Conservation (phyloP, 2,113 vertebrate genomes). For the Seriola aureovittata region DNA sequence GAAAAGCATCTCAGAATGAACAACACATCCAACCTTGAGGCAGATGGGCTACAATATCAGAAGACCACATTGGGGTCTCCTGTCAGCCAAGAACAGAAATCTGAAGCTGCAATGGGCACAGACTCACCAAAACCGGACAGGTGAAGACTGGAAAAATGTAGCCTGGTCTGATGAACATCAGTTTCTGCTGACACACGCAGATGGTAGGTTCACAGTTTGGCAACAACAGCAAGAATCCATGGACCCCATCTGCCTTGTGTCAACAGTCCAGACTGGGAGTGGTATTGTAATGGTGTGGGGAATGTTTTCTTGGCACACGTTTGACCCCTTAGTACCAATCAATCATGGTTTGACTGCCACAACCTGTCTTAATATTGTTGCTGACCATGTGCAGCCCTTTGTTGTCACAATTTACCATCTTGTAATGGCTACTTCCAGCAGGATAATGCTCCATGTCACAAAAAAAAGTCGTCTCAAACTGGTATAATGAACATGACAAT, state of each 20-base stretch:
- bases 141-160: no score
- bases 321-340: neutral
- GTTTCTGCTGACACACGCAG: neutral
- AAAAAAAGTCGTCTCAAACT: neutral
- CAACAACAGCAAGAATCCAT: neutral
- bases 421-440: neutral
- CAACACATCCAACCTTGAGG: no score
- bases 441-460: neutral
- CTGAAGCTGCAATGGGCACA: no score
- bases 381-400: neutral
- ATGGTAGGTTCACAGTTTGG: neutral
- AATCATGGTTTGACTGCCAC: neutral
- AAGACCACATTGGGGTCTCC: no score
- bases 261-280: neutral
- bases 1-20: no score
- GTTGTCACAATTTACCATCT: conserved; percentile 6
- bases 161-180: neutral
- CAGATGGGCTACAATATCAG: no score
- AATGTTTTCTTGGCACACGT: neutral
- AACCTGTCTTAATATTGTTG: neutral
- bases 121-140: no score
- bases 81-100: no score
- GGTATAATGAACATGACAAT: neutral
- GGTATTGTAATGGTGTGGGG: neutral
- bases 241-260: neutral